Percentiles rank a stretch among this genome's conserved stretches.
phyloP scores from a whole-genome alignment of 2,888 invertebrate species.

The Lathronympha strigana region DNA sequence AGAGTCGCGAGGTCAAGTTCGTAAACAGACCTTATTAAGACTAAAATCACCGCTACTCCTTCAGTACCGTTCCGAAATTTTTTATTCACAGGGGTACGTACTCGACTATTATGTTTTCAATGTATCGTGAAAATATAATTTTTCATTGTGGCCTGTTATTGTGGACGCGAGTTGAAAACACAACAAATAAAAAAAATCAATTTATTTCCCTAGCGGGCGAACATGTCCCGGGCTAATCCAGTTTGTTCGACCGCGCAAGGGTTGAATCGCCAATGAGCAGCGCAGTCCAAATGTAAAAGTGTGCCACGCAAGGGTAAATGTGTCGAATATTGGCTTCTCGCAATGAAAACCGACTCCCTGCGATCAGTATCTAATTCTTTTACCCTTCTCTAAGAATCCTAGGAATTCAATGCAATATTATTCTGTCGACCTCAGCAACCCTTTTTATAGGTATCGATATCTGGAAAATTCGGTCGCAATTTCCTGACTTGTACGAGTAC shows the following conservation, averaged over 20 bases:
- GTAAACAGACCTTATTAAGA: too few relatives aligned
- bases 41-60: background rate
- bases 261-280: conserved; percentile 82
- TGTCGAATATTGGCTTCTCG: conserved; percentile 72
- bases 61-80: conserved; percentile 9
- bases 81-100: conserved; percentile 46
- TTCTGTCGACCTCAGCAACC: conserved; percentile 34
- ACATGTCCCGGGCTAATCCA: conserved; percentile 81
- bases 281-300: conserved; percentile 77
- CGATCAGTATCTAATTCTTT: conserved; percentile 67
- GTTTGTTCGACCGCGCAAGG: conserved; percentile 82
- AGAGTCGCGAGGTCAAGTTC: too few relatives aligned
- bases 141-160: conserved; percentile 75
- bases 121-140: conserved; percentile 66
- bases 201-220: conserved; percentile 80
- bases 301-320: conserved; percentile 68
- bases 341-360: conserved; percentile 65
- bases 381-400: conserved; percentile 54
- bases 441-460: conserved; percentile 13
- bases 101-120: conserved; percentile 59
- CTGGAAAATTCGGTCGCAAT: too few relatives aligned
- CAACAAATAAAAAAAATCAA: conserved; percentile 75
- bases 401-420: conserved; percentile 27
- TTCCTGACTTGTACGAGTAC: too few relatives aligned
- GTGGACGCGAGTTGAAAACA: conserved; percentile 69